phyloP scores from a whole-genome alignment of 2,113 vertebrate species.

The Chionodraco myersi region DNA sequence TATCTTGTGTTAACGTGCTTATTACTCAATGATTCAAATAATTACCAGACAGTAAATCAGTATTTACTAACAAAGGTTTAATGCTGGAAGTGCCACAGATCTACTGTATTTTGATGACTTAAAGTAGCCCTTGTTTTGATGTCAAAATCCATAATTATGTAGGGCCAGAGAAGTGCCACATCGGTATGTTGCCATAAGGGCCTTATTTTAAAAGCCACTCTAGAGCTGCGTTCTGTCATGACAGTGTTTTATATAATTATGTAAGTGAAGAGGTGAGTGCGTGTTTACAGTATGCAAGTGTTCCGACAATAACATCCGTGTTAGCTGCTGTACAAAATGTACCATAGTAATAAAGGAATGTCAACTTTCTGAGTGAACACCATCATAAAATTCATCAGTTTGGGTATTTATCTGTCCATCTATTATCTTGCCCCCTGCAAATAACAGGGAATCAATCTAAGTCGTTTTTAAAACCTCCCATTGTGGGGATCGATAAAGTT shows the following conservation, averaged over 20 bases:
- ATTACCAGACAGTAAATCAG: conserved; percentile 23
- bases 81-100: background rate
- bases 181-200: conserved; percentile 9
- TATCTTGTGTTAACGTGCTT: too few relatives aligned
- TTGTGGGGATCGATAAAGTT: conserved; percentile 37
- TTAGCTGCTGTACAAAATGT: background rate
- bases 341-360: too few relatives aligned
- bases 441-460: conserved; percentile 6
- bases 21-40: background rate
- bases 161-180: conserved; percentile 28
- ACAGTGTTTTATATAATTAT: conserved; percentile 18
- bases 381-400: background rate
- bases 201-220: conserved; percentile 37
- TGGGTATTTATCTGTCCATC: conserved; percentile 2
- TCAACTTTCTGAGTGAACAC: background rate
- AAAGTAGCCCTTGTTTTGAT: too few relatives aligned
- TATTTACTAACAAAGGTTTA: background rate
- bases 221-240: background rate
- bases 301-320: background rate
- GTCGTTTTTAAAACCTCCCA: conserved; percentile 14
- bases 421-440: background rate
- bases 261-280: background rate
- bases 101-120: too few relatives aligned
- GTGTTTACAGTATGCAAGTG: conserved; percentile 7
- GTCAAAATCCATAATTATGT: conserved; percentile 23